Conservation (phyloP, 2,113 vertebrate genomes). For the Benitochromis conjunctus region DNA sequence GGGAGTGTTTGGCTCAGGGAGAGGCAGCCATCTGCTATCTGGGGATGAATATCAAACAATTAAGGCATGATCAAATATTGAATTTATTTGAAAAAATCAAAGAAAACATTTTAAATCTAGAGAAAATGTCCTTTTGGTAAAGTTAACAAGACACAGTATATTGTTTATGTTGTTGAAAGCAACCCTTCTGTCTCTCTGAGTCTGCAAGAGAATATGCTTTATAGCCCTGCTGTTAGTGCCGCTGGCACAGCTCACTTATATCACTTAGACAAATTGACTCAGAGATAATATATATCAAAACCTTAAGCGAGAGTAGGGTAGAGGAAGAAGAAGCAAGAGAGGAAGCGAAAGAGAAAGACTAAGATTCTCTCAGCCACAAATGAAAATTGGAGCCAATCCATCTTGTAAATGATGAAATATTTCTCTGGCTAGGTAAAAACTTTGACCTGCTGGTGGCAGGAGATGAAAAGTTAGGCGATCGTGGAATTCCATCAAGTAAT, state of each 20-base stretch:
- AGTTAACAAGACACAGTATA: not conserved
- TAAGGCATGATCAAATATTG: not conserved
- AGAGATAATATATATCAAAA: conserved; percentile 22
- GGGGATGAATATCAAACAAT: not conserved
- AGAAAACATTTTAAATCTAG: not conserved
- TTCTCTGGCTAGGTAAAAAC: not conserved
- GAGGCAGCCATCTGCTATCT: not conserved
- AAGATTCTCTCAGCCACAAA: not conserved
- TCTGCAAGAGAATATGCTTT: not conserved
- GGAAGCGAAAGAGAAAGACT: not conserved
- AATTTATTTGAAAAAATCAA: not conserved
- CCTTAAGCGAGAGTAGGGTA: not conserved
- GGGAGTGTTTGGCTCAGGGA: not conserved
- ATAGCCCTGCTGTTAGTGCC: not conserved
- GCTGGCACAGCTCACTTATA: conserved; percentile 6
- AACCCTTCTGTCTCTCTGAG: not conserved
- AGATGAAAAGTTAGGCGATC: not conserved
- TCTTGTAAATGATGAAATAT: not conserved
- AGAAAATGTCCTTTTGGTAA: not conserved
- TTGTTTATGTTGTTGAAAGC: not conserved
- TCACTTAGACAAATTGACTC: conserved; percentile 36
- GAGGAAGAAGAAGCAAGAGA: not conserved
- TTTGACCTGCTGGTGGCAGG: not conserved
- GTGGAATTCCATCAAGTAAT: not conserved
- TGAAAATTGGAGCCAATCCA: not conserved